phyloP scores from a whole-genome alignment of 2,888 invertebrate genomes.

The Nomada fabriciana region DNA sequence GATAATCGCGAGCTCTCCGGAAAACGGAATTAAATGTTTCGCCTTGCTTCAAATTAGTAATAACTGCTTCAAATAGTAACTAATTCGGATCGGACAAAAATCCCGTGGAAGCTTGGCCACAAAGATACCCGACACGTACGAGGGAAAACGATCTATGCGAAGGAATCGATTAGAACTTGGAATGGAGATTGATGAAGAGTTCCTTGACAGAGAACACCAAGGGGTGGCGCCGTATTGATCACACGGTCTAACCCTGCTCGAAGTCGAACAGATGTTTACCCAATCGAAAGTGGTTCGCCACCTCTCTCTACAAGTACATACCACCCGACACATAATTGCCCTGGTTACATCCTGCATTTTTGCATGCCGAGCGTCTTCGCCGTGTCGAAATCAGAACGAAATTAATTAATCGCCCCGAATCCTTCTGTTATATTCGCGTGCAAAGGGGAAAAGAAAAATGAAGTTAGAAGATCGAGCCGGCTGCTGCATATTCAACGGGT shows the following conservation, averaged over 20 bases:
- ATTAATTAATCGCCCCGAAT: constrained; percentile 33
- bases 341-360: constrained; percentile 4
- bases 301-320: not conserved
- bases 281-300: not conserved
- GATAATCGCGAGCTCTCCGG: not conserved
- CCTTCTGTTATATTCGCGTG: not conserved
- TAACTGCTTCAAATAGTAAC: no score
- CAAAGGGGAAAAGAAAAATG: not conserved
- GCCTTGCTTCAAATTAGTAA: no score
- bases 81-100: not conserved
- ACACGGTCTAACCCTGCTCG: not conserved
- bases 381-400: not conserved
- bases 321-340: not conserved
- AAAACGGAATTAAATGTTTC: no score
- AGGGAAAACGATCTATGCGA: not conserved
- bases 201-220: not conserved
- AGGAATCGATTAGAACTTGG: not conserved
- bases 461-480: not conserved
- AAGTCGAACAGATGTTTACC: constrained; percentile 2
- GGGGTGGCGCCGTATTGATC: constrained; percentile 12
- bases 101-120: not conserved
- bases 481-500: constrained; percentile 44
- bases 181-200: constrained; percentile 7
- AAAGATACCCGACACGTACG: no score
- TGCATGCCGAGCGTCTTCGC: not conserved